phyloP scores from a whole-genome alignment of 2,888 invertebrate species.

The Rhaphigaster nebulosa region DNA sequence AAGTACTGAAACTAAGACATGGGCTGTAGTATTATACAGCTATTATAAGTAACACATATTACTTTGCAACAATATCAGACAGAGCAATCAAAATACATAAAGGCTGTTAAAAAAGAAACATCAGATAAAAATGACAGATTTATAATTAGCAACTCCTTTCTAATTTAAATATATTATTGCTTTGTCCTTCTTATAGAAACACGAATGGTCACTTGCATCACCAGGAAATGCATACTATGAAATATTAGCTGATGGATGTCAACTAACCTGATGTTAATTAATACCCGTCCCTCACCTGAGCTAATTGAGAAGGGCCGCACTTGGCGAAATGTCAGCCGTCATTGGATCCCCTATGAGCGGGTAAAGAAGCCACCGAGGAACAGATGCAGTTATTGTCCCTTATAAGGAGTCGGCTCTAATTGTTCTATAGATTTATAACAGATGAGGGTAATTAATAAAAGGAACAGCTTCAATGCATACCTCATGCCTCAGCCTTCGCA shows the following conservation, averaged over 20 bases:
- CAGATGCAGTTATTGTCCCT: constrained; percentile 44
- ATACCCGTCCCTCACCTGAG: neutral
- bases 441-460: constrained; percentile 49
- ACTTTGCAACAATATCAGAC: too few species aligned
- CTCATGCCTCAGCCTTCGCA: constrained; percentile 28
- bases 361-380: neutral
- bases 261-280: constrained; percentile 15
- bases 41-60: too few species aligned
- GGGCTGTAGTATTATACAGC: too few species aligned
- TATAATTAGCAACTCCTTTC: neutral
- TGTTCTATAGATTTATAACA: constrained; percentile 44
- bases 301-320: constrained; percentile 5
- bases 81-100: neutral
- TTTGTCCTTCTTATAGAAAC: neutral
- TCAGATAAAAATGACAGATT: neutral
- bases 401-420: constrained; percentile 16
- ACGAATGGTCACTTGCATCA: neutral
- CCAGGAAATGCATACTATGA: neutral
- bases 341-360: neutral
- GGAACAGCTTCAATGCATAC: constrained; percentile 40
- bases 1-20: too few species aligned
- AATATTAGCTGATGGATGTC: neutral
- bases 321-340: neutral
- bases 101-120: neutral
- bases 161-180: neutral